Percentiles rank a stretch among this genome's conserved stretches.
These are phyloP conservation scores for Lithobates pipiens DNA, from an alignment of 2,797 vertebrate species.

Conservation along the genomic window DNA sequence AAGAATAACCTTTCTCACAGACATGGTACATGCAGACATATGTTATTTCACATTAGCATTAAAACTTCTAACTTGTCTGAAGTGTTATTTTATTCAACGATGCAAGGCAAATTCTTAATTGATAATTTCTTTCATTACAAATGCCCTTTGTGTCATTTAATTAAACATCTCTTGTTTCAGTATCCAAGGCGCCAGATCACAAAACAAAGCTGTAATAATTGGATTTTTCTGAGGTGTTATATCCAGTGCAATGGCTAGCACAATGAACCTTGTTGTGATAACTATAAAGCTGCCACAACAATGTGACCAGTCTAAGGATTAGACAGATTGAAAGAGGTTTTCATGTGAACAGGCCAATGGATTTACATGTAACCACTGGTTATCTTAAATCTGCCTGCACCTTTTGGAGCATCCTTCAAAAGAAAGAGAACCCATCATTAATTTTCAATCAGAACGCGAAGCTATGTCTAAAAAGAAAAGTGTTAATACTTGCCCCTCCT, in stretches of 20 bases:
- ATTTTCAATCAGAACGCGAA: too few species aligned
- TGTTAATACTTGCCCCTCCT: too few species aligned
- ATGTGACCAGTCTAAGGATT: not conserved
- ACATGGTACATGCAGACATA: not conserved
- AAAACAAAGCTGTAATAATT: slow-evolving; percentile 22
- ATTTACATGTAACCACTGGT: slow-evolving; percentile 28
- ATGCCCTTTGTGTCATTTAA: slow-evolving; percentile 41
- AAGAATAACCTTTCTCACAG: not conserved
- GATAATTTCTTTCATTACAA: slow-evolving; percentile 42
- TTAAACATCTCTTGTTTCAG: slow-evolving; percentile 39
- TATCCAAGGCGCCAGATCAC: slow-evolving; percentile 16
- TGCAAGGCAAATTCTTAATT: not conserved
- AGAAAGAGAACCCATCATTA: not conserved
- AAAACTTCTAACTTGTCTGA: not conserved
- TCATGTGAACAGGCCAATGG: slow-evolving; percentile 30
- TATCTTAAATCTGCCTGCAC: slow-evolving; percentile 13
- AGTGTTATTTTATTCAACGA: slow-evolving; percentile 3
- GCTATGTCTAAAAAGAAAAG: too few species aligned
- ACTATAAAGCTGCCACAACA: not conserved
- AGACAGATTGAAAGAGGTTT: slow-evolving; percentile 29
- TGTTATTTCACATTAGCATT: slow-evolving; percentile 12
- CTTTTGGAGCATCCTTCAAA: slow-evolving; percentile 11
- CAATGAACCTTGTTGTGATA: not conserved
- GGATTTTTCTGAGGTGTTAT: slow-evolving; percentile 33
- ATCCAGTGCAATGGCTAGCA: slow-evolving; percentile 27